Evolutionary conservation across 2,888 invertebrate species (phyloP).

Genomic region (Caradrina clavipalpis): DNA sequence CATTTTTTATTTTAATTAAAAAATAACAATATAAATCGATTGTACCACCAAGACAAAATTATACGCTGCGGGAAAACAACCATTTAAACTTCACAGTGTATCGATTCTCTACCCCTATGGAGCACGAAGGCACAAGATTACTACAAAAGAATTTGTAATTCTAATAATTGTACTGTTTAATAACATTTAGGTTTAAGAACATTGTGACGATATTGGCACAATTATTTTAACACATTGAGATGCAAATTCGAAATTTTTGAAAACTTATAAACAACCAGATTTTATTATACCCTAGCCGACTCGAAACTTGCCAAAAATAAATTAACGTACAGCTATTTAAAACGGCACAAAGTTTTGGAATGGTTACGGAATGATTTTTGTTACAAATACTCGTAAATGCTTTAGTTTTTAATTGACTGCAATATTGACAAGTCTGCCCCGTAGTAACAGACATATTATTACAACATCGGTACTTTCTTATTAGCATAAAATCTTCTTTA

Average conservation of each 20-base stretch:
- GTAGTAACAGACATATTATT: background rate
- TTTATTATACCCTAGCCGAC: constrained; percentile 66
- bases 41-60: no score
- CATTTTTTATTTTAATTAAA: no score
- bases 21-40: no score
- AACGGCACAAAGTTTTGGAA: constrained; percentile 73
- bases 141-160: constrained; percentile 71
- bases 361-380: constrained; percentile 77
- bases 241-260: constrained; percentile 47
- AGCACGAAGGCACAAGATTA: constrained; percentile 78
- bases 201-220: constrained; percentile 73
- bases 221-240: constrained; percentile 49
- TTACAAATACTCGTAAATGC: constrained; percentile 62
- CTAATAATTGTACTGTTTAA: constrained; percentile 76
- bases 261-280: constrained; percentile 54
- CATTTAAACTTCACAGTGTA: background rate
- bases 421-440: constrained; percentile 4
- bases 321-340: constrained; percentile 50
- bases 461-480: background rate
- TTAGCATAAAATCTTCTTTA: background rate
- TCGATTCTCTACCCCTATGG: constrained; percentile 70
- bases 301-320: constrained; percentile 64
- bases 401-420: constrained; percentile 23
- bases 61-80: no score
- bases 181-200: constrained; percentile 56